Conservation (phyloP, 2,888 invertebrate genomes). For the Tetropium fuscum region DNA sequence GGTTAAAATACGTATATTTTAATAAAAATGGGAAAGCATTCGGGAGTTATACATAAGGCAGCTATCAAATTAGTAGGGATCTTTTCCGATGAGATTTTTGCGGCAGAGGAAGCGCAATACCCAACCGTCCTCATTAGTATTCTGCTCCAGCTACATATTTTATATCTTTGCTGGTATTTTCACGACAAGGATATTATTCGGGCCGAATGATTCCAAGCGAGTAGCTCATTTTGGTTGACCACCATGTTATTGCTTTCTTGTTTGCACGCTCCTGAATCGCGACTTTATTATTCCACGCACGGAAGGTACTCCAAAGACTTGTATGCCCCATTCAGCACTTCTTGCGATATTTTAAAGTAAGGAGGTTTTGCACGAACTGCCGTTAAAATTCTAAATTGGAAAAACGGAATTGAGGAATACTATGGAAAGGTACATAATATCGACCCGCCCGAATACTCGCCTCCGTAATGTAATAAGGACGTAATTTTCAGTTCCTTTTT, state of each 20-base stretch:
- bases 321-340: slow-evolving; percentile 59
- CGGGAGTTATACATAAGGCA: slow-evolving; percentile 16
- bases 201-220: slow-evolving; percentile 58
- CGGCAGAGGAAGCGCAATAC: slow-evolving; percentile 6
- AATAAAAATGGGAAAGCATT: slow-evolving; percentile 7
- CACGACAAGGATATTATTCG: slow-evolving; percentile 62
- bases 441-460: too few relatives aligned
- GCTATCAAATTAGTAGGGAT: slow-evolving; percentile 22
- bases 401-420: slow-evolving; percentile 18
- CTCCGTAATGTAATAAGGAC: too few relatives aligned
- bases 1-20: background rate
- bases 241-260: slow-evolving; percentile 61
- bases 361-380: slow-evolving; percentile 52
- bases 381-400: slow-evolving; percentile 52
- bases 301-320: slow-evolving; percentile 53
- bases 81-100: slow-evolving; percentile 24
- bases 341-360: slow-evolving; percentile 50
- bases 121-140: slow-evolving; percentile 55
- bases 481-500: too few relatives aligned
- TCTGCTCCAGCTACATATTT: slow-evolving; percentile 61
- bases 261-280: slow-evolving; percentile 47
- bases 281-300: slow-evolving; percentile 55
- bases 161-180: slow-evolving; percentile 63
- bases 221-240: slow-evolving; percentile 64
- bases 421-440: too few relatives aligned